A percentile compares a stretch with the other conserved stretches of the same genome.
phyloP scores from a whole-genome alignment of 92 coral and sea anemone genomes.

The Zoanthus solanderi region DNA sequence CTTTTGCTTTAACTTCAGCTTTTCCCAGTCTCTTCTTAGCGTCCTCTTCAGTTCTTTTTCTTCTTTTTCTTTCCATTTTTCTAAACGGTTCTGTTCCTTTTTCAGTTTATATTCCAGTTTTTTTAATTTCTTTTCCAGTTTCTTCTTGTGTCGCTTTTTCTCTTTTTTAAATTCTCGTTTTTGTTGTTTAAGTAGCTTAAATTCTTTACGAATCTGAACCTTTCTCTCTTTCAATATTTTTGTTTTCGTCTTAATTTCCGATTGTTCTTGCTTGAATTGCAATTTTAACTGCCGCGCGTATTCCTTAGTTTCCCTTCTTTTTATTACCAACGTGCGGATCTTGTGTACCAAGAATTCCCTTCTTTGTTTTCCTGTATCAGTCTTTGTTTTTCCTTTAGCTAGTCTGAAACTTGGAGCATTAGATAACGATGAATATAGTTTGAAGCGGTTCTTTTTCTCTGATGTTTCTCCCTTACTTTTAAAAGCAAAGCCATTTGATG shows the following conservation, averaged over 20 bases:
- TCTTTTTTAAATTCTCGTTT: conserved; percentile 57
- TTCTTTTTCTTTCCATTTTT: conserved; percentile 69
- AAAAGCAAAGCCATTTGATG: neutral
- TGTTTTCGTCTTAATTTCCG: conserved; percentile 3
- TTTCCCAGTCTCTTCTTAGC: conserved; percentile 64
- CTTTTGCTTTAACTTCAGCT: conserved; percentile 55
- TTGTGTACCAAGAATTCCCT: neutral
- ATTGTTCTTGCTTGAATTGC: conserved; percentile 17
- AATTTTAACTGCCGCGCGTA: conserved; percentile 4
- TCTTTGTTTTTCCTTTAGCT: neutral
- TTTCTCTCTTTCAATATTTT: conserved; percentile 9
- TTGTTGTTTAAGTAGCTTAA: conserved; percentile 55
- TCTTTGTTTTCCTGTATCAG: neutral
- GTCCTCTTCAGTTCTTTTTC: conserved; percentile 60
- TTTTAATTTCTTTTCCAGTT: conserved; percentile 48
- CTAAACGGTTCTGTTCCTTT: conserved; percentile 68
- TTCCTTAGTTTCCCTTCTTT: neutral
- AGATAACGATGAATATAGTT: neutral
- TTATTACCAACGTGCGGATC: conserved; percentile 21
- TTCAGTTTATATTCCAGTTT: conserved; percentile 49
- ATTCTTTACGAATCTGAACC: neutral
- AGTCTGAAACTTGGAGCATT: neutral
- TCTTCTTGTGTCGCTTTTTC: conserved; percentile 21
- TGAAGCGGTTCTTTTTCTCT: neutral
- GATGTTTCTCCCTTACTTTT: neutral